Evolutionary conservation across 2,888 invertebrate genomes (phyloP).

Genomic region (Drosophila barbarae): DNA sequence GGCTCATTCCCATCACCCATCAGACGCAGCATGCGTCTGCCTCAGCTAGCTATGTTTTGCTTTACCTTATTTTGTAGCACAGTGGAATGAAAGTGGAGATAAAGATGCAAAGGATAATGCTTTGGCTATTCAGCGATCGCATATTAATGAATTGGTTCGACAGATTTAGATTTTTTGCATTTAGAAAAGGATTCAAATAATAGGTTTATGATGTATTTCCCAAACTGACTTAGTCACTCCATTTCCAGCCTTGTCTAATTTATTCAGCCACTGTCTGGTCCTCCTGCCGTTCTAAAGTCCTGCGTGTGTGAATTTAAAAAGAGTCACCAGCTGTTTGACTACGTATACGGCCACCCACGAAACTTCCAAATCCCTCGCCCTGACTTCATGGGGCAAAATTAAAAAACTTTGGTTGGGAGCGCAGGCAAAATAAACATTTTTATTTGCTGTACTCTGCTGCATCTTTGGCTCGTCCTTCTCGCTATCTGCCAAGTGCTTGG

Average conservation of each 20-base stretch:
- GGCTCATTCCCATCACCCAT: constrained; percentile 50
- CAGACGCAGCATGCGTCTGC: constrained; percentile 26
- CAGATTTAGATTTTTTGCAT: neutral
- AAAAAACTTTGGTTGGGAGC: constrained; percentile 65
- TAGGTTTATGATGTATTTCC: neutral
- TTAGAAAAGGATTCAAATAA: neutral
- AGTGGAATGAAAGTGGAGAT: constrained; percentile 28
- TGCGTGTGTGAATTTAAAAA: constrained; percentile 73
- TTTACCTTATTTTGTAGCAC: constrained; percentile 54
- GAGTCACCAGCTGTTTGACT: constrained; percentile 63
- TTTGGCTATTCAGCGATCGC: neutral
- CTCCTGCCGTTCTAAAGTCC: constrained; percentile 14
- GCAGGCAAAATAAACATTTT: constrained; percentile 68
- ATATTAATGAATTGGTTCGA: neutral
- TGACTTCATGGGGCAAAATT: constrained; percentile 57
- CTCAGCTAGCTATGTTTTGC: constrained; percentile 43
- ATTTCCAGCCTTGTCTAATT: constrained; percentile 69
- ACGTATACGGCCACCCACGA: constrained; percentile 25
- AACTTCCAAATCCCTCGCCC: constrained; percentile 18
- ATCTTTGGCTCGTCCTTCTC: constrained; percentile 18
- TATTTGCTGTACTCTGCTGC: constrained; percentile 63
- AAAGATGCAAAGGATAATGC: neutral
- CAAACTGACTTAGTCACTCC: neutral
- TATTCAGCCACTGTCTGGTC: constrained; percentile 66
- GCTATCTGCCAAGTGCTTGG: constrained; percentile 24